Evolutionary conservation across 2,888 invertebrate species (phyloP).

Genomic region (Ecliptopera silaceata): DNA sequence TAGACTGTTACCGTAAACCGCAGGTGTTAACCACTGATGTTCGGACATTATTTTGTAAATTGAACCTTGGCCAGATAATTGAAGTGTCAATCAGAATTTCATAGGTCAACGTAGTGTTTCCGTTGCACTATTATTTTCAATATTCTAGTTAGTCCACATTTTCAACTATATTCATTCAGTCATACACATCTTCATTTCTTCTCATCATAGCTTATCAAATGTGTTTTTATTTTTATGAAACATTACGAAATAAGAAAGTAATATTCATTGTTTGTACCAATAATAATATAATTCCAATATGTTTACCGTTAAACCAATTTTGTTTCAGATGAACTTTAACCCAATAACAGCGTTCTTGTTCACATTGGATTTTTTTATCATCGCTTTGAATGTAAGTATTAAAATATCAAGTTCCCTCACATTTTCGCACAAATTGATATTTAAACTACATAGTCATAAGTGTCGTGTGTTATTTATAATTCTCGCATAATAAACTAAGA

Average conservation of each 20-base stretch:
- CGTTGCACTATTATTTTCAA: no score
- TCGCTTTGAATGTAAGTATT: constrained; percentile 89
- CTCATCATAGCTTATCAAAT: no score
- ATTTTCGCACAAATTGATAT: background rate
- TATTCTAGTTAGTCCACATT: no score
- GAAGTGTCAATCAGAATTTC: no score
- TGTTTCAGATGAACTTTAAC: constrained; percentile 87
- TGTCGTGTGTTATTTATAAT: background rate
- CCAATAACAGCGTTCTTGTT: constrained; percentile 89
- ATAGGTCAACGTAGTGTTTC: no score
- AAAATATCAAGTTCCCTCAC: background rate
- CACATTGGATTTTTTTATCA: constrained; percentile 90
- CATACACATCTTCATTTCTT: no score
- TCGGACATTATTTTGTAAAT: background rate
- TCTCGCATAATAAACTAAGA: no score
- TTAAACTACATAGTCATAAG: background rate
- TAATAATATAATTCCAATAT: background rate
- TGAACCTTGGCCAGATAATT: background rate
- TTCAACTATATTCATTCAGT: no score
- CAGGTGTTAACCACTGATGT: constrained; percentile 3
- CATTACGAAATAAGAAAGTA: no score
- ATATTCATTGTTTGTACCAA: no score
- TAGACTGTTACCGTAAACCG: constrained; percentile 1
- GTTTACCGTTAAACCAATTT: constrained; percentile 25
- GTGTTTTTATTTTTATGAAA: no score